Percentiles rank a stretch among this genome's conserved stretches.
Conservation (phyloP, 2,113 vertebrate genomes). For the Saguinus midas region DNA sequence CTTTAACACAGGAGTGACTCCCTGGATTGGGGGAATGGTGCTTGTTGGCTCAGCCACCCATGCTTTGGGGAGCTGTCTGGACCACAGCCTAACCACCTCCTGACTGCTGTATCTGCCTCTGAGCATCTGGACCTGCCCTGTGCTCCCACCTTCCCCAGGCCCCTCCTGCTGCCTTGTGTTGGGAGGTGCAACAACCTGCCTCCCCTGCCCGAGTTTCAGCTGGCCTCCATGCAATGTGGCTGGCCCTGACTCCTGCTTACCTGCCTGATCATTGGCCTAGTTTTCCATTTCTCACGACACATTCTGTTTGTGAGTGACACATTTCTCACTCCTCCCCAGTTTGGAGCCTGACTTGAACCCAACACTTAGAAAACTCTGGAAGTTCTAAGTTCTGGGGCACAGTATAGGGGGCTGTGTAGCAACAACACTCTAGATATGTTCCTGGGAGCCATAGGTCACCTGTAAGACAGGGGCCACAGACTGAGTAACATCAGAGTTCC, state of each 20-base stretch:
- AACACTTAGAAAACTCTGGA: slow-evolving; percentile 28
- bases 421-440: neutral
- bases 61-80: neutral
- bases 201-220: neutral
- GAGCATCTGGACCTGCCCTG: neutral
- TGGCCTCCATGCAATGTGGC: neutral
- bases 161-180: neutral
- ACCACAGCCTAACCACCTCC: neutral
- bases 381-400: neutral
- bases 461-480: neutral
- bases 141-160: neutral
- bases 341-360: neutral
- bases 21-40: neutral
- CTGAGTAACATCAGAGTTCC: neutral
- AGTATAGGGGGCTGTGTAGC: neutral
- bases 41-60: neutral
- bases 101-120: neutral
- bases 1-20: neutral
- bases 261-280: neutral
- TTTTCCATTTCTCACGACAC: slow-evolving; percentile 44
- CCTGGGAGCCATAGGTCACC: neutral
- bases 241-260: neutral
- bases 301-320: neutral
- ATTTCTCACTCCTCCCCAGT: neutral
- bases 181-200: neutral